Conservation (phyloP, 2,797 vertebrate species). For the Acipenser ruthenus region DNA sequence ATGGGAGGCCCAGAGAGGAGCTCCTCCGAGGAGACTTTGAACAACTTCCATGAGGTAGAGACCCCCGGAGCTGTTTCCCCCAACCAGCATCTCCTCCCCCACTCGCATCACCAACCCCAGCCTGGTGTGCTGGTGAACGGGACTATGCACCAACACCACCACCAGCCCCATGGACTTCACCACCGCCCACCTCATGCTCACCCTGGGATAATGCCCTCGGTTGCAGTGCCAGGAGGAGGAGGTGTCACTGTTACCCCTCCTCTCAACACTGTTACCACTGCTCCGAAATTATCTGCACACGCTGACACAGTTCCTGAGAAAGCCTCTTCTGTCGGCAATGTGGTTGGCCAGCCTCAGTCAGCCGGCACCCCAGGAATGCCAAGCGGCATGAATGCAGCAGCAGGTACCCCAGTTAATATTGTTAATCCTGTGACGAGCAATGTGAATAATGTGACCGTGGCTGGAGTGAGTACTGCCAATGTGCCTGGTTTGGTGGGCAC, state of each 20-base stretch:
- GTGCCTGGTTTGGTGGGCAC: constrained; percentile 59
- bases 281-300: constrained; percentile 62
- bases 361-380: constrained; percentile 53
- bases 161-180: constrained; percentile 45
- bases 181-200: constrained; percentile 56
- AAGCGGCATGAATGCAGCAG: constrained; percentile 60
- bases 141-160: constrained; percentile 57
- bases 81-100: constrained; percentile 77
- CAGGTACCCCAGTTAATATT: constrained; percentile 64
- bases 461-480: constrained; percentile 49
- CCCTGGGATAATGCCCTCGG: constrained; percentile 46
- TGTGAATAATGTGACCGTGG: constrained; percentile 60
- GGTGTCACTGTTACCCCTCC: constrained; percentile 33
- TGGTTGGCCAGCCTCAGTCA: constrained; percentile 46
- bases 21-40: constrained; percentile 94
- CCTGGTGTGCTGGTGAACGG: constrained; percentile 82
- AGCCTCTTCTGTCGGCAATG: constrained; percentile 37
- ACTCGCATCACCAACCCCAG: constrained; percentile 58
- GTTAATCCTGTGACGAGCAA: constrained; percentile 61
- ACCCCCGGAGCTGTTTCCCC: constrained; percentile 89
- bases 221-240: constrained; percentile 45
- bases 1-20: constrained; percentile 82
- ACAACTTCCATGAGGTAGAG: constrained; percentile 96
- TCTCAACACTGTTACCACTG: constrained; percentile 48
- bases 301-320: constrained; percentile 50